Percentiles rank a stretch among this genome's conserved stretches.
These are phyloP conservation scores for Psylliodes chrysocephalus DNA, from an alignment of 2,888 invertebrate genomes.

Conservation along the genomic window DNA sequence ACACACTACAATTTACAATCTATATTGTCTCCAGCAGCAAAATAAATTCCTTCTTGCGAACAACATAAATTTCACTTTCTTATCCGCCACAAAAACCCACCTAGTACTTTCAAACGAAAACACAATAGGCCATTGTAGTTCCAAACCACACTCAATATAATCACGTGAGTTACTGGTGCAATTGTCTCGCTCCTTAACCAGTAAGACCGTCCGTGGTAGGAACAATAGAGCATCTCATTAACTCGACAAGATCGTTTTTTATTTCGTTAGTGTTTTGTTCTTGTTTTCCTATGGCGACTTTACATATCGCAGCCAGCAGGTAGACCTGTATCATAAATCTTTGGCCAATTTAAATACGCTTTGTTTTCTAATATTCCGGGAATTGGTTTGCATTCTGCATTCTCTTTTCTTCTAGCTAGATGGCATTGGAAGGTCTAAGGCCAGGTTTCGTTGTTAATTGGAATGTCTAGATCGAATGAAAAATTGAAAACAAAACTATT, in stretches of 20 bases:
- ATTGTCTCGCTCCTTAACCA: conserved; percentile 8
- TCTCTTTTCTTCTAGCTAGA: neutral
- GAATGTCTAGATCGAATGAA: neutral
- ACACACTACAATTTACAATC: neutral
- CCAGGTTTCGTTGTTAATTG: neutral
- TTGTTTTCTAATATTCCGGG: conserved; percentile 41
- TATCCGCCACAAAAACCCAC: neutral
- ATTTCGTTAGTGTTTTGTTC: conserved; percentile 47
- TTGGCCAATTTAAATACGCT: conserved; percentile 44
- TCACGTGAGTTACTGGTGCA: conserved; percentile 13
- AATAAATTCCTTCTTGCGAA: neutral
- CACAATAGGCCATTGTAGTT: conserved; percentile 15
- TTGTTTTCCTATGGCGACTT: conserved; percentile 41
- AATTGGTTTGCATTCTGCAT: conserved; percentile 34
- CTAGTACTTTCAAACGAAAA: neutral
- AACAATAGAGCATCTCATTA: conserved; percentile 55
- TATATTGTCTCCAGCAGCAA: neutral
- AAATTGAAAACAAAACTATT: neutral
- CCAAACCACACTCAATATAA: neutral
- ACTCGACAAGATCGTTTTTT: conserved; percentile 53
- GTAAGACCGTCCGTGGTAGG: conserved; percentile 20
- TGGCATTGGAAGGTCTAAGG: neutral
- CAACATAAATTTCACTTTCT: neutral
- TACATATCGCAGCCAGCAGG: conserved; percentile 45
- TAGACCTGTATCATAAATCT: conserved; percentile 49